Percentiles rank a stretch among this genome's conserved stretches.
phyloP scores from a whole-genome alignment of 2,888 invertebrate species.

The Mimachlamys varia region DNA sequence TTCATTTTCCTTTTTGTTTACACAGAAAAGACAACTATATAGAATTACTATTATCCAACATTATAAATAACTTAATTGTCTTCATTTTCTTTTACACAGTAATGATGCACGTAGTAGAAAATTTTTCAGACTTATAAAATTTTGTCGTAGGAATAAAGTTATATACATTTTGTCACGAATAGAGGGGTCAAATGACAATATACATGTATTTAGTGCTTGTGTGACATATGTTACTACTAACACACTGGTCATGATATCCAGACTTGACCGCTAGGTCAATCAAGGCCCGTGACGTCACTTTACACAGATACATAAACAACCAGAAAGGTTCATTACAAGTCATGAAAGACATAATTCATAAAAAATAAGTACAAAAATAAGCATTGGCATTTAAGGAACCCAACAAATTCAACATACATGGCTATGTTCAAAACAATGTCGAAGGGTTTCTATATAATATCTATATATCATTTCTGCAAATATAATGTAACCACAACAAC shows the following conservation, averaged over 20 bases:
- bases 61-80: too few species aligned
- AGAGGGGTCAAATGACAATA: background rate
- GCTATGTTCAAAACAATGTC: conserved; percentile 13
- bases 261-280: background rate
- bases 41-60: too few species aligned
- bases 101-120: too few species aligned
- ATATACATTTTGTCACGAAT: background rate
- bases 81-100: too few species aligned
- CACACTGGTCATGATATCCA: background rate
- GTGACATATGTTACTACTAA: background rate
- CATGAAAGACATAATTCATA: conserved; percentile 36
- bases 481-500: background rate
- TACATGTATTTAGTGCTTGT: background rate
- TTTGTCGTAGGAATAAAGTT: background rate
- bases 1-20: too few species aligned
- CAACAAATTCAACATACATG: conserved; percentile 25
- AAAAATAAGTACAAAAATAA: conserved; percentile 33
- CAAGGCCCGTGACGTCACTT: background rate
- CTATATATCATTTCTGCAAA: background rate
- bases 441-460: background rate
- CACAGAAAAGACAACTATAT: too few species aligned
- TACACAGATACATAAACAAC: background rate
- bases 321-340: background rate
- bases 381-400: conserved; percentile 9
- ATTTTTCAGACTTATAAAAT: too few species aligned